Percentiles rank a stretch among this genome's conserved stretches.
Conservation (phyloP, 2,797 vertebrate genomes). For the Tapera naevia region DNA sequence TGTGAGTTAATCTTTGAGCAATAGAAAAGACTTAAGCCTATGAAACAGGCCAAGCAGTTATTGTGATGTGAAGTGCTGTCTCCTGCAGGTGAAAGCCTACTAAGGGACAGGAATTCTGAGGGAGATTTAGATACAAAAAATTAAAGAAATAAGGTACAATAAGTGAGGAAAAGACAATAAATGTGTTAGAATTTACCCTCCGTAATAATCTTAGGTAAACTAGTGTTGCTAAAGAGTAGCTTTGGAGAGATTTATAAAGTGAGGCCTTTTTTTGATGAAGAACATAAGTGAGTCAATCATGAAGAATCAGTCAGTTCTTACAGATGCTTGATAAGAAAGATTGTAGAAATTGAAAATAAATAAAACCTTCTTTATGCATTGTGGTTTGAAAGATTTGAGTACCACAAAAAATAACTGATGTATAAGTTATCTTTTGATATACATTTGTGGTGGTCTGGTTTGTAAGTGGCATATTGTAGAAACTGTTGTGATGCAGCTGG, state of each 20-base stretch:
- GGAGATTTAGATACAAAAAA: not conserved
- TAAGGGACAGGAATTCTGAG: not conserved
- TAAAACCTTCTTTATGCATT: not conserved
- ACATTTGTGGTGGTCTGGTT: not conserved
- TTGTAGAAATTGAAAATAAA: not conserved
- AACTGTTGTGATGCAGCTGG: not conserved
- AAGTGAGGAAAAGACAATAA: not conserved
- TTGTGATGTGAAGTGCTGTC: not conserved
- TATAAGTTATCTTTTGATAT: not conserved
- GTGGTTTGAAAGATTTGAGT: not conserved
- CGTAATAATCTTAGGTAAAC: not conserved
- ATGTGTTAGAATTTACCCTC: not conserved
- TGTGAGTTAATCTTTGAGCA: not conserved
- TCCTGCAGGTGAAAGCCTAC: not conserved
- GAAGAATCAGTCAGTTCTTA: not conserved
- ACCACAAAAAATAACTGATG: not conserved
- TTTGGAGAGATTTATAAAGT: not conserved
- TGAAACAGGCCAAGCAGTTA: not conserved
- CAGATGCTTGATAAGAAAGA: not conserved
- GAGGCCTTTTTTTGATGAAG: not conserved
- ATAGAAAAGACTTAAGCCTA: not conserved
- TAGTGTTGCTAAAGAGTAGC: not conserved
- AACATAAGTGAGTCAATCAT: not conserved
- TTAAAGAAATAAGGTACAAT: not conserved
- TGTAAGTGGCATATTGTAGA: not conserved